phyloP scores from a whole-genome alignment of 1,140 invertebrate species.

The Lepidurus arcticus region DNA sequence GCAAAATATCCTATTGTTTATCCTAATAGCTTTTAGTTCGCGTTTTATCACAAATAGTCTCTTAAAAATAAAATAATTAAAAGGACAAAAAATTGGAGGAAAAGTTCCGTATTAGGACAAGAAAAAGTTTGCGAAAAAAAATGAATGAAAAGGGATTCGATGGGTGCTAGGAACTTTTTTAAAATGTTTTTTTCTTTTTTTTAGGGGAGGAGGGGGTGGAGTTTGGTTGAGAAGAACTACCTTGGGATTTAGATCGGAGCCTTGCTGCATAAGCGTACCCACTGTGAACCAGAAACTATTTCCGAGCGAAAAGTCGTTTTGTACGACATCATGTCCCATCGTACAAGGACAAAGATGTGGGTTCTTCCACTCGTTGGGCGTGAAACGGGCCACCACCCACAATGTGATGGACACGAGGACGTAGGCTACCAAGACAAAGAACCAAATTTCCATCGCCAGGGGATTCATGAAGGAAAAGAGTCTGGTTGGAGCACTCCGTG shows the following conservation, averaged over 20 bases:
- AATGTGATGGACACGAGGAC: constrained; percentile 52
- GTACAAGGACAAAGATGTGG: constrained; percentile 42
- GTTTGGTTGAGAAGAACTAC: constrained; percentile 35
- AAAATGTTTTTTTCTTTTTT: background rate
- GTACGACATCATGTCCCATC: constrained; percentile 43
- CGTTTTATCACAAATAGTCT: too few relatives aligned
- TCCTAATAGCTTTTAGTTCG: too few relatives aligned
- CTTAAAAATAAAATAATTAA: too few relatives aligned
- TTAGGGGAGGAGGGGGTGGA: background rate
- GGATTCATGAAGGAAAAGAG: constrained; percentile 58
- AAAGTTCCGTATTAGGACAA: too few relatives aligned
- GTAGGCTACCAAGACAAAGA: constrained; percentile 53
- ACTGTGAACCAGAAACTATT: constrained; percentile 83
- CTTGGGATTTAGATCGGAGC: constrained; percentile 49
- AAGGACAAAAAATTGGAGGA: too few relatives aligned
- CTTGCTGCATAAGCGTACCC: constrained; percentile 57
- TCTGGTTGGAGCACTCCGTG: constrained; percentile 47
- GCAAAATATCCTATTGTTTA: too few relatives aligned
- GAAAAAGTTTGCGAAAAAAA: too few relatives aligned
- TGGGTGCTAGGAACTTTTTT: background rate
- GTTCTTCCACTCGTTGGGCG: constrained; percentile 53
- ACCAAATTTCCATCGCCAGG: constrained; percentile 56
- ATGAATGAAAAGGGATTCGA: background rate
- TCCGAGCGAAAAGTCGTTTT: constrained; percentile 69
- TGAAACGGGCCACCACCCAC: constrained; percentile 55